Evolutionary conservation across 2,113 vertebrate genomes (phyloP), one percentile per base, ranked within the genome.

Genomic region (Elaphurus davidianus): DNA sequence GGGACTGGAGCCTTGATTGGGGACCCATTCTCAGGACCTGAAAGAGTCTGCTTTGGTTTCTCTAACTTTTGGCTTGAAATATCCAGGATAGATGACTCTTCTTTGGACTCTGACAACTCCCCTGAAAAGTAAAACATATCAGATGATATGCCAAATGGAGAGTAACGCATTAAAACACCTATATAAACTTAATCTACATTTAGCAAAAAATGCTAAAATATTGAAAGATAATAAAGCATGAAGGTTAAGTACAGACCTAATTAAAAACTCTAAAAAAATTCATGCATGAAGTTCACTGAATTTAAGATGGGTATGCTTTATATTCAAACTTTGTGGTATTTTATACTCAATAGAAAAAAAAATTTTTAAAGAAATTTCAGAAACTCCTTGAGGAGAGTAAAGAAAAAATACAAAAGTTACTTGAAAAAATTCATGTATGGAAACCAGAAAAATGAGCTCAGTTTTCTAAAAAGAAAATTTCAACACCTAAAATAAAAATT

Each of bases 1-100:
- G 99, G 99, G 90, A 99, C 97, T 11, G 99, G 99, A 88, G 96
- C 98, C 83, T 99, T 99, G 57, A 96, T 87, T 16, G 82, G 98
- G 36, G 98, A 98, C 12, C 96, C 98, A 84, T 98, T 43, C 40
- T 88, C 90, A 54, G 92, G 93, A n/a, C 96, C 98, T 74, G 90
- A 95, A 50, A 94, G 62, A 92, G 52, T 23, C 15, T 96, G 94
- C 88, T 92, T 95, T 30, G 8, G 13, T 62, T 98, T 83, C 79
- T 97, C 96, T 82, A 57, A 50, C 67, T 94, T 97, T 87, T 95
- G 82, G 16, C 98, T 99, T 96, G 96, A 93, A 96, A 98, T 93
- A 96, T 91, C 97, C 71, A 97, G 94, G 64, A 96, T 86, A 76
- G 97, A 47, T 15, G 98, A 94, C 33, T 95, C 97, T 97, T 98